Base-by-base conservation (phyloP, 2,113 vertebrate species). In the Oryzias celebensis region DNA sequence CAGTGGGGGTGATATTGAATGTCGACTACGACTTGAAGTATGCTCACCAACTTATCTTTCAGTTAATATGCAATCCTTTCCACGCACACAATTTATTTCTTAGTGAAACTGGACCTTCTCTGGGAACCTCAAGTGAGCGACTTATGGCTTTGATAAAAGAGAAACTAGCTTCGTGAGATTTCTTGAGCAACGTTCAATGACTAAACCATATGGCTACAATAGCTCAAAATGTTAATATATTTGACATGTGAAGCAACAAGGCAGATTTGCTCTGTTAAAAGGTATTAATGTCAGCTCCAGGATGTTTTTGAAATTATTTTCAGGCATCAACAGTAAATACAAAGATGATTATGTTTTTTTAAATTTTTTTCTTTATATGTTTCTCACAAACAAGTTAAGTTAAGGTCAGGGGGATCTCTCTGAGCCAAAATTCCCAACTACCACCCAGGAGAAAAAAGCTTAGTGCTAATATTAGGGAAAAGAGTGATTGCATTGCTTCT, bases 401-500 rank as follows among this genome's bases (percentile, higher is more conserved):
- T 78, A 80, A 82, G 85, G 83, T 85, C 77, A 80, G 59, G 68
- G 57, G 84, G 53, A 72, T 80, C 73, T 52, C 54, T 63, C 62
- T 3, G 62, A 77, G 80, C 81, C 88, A 79, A 88, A 85, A 24
- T 62, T 63, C 78, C 71, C 81, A 77, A 77, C 65, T 59, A 45
- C 82, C 83, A 78, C 78, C 69, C 81, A 50, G 65, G 61, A 81
- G 81, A 18, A 67, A 86, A 81, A 82, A 78, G 71, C 18, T 20
- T 70, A 68, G 62, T 75, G 82, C 77, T 88, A 85, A 87, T 82
- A 87, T 82, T 85, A 78, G 78, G 67, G 75, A 58, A 45, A 68
- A 70, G 85, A 84, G 75, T 87, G 84, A 89, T 89, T 87, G 84
- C 73, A 75, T 75, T 71, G 71, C 84, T 83, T 77, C 82, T 87